phyloP scores from a whole-genome alignment of 1,140 invertebrate genomes.

The Dreissena rostriformis region DNA sequence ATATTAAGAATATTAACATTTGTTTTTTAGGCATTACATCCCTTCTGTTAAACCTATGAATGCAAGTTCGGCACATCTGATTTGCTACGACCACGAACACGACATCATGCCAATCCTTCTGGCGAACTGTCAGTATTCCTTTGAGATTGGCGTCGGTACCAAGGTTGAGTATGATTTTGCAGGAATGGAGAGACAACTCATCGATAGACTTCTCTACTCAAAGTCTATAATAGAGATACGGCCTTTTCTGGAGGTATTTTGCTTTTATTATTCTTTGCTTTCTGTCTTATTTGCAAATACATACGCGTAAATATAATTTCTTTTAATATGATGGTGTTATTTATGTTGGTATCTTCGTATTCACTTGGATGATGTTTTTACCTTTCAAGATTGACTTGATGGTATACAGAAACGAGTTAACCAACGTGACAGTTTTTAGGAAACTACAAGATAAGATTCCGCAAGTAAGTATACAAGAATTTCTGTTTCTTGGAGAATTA shows the following conservation, averaged over 20 bases:
- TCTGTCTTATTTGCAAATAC: too few relatives aligned
- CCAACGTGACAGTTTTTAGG: slow-evolving; percentile 9
- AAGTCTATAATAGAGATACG: slow-evolving; percentile 56
- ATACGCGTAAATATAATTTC: too few relatives aligned
- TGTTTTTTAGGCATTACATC: too few relatives aligned
- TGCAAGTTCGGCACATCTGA: slow-evolving; percentile 58
- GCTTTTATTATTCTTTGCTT: too few relatives aligned
- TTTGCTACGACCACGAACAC: slow-evolving; percentile 61
- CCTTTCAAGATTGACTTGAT: slow-evolving; percentile 16
- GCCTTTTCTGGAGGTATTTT: neutral
- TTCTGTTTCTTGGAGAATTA: too few relatives aligned
- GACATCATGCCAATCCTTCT: slow-evolving; percentile 69
- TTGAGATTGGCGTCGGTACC: slow-evolving; percentile 23
- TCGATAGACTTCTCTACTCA: slow-evolving; percentile 59
- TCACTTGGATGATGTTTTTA: too few relatives aligned
- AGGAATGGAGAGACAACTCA: slow-evolving; percentile 62
- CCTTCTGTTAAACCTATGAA: slow-evolving; percentile 17
- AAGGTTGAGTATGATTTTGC: slow-evolving; percentile 67
- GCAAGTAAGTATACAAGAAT: slow-evolving; percentile 12
- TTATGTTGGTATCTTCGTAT: too few relatives aligned
- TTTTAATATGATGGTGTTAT: too few relatives aligned
- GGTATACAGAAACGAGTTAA: slow-evolving; percentile 24
- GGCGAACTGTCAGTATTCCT: slow-evolving; percentile 71
- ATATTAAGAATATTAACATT: too few relatives aligned
- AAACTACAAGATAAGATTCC: slow-evolving; percentile 42